These are phyloP conservation scores for Takifugu ocellatus DNA, from an alignment of 2,797 vertebrate species.

Conservation along the genomic window DNA sequence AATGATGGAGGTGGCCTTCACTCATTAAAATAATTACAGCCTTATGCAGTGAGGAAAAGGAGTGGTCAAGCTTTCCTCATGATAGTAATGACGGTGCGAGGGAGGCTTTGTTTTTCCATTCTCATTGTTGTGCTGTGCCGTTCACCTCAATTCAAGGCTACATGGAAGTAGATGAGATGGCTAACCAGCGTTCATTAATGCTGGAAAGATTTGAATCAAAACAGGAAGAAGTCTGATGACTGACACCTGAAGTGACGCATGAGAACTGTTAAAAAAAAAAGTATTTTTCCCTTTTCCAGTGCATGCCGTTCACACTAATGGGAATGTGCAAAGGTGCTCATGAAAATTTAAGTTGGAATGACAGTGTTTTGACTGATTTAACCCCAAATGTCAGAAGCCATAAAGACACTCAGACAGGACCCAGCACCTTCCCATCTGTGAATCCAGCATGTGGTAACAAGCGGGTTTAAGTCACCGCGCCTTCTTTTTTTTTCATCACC, in stretches of 20 bases:
- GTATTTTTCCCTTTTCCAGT: constrained; percentile 8
- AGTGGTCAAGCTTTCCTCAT: constrained; percentile 7
- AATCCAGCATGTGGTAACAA: constrained; percentile 66
- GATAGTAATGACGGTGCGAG: too few relatives aligned
- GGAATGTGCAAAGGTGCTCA: constrained; percentile 48
- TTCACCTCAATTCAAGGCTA: too few relatives aligned
- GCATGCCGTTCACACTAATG: constrained; percentile 43
- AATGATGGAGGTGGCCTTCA: constrained; percentile 37
- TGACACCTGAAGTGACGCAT: constrained; percentile 33
- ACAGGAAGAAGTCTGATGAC: constrained; percentile 29
- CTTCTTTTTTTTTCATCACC: constrained; percentile 29
- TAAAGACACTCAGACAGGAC: constrained; percentile 35
- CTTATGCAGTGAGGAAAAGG: constrained; percentile 30
- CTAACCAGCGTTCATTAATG: constrained; percentile 18
- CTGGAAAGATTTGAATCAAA: constrained; percentile 30
- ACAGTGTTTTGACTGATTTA: constrained; percentile 46
- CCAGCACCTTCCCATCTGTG: constrained; percentile 42
- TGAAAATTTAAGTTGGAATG: constrained; percentile 55
- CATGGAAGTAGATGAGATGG: neutral
- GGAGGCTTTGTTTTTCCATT: too few relatives aligned
- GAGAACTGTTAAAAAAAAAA: constrained; percentile 7
- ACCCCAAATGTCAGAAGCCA: constrained; percentile 24
- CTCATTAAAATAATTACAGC: constrained; percentile 8
- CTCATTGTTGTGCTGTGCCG: too few relatives aligned
- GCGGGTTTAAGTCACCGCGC: constrained; percentile 56